Conservation (phyloP, 1,140 invertebrate species). For the Epicauta chinensis region DNA sequence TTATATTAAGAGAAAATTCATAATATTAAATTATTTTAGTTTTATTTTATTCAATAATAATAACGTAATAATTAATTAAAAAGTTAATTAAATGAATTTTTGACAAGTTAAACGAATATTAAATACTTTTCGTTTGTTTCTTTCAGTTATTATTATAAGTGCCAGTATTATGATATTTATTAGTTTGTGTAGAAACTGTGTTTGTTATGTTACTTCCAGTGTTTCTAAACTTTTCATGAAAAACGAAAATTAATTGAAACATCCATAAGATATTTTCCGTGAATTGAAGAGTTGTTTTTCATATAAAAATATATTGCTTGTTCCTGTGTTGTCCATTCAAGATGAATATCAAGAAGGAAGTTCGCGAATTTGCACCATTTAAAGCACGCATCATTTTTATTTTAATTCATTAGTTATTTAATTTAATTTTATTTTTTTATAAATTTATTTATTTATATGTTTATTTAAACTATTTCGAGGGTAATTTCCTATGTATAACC, state of each 20-base stretch:
- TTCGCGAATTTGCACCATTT: constrained; percentile 31
- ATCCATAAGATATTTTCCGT: constrained; percentile 12
- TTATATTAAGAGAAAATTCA: constrained; percentile 29
- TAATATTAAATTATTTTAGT: constrained; percentile 21
- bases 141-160: too few relatives aligned
- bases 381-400: constrained; percentile 39
- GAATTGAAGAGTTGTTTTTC: constrained; percentile 29
- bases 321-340: constrained; percentile 19
- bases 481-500: too few relatives aligned
- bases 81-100: too few relatives aligned
- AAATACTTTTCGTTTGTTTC: too few relatives aligned
- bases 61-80: too few relatives aligned
- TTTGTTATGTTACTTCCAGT: constrained; percentile 3
- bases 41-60: too few relatives aligned
- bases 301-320: constrained; percentile 25
- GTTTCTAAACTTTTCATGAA: constrained; percentile 3
- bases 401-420: constrained; percentile 28
- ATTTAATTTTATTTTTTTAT: neutral
- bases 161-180: neutral
- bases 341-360: constrained; percentile 31
- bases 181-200: neutral
- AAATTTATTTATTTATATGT: neutral
- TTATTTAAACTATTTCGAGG: too few relatives aligned
- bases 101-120: too few relatives aligned
- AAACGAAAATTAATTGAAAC: neutral